phyloP scores from a whole-genome alignment of 1,140 invertebrate species.

The Drosophila littoralis region DNA sequence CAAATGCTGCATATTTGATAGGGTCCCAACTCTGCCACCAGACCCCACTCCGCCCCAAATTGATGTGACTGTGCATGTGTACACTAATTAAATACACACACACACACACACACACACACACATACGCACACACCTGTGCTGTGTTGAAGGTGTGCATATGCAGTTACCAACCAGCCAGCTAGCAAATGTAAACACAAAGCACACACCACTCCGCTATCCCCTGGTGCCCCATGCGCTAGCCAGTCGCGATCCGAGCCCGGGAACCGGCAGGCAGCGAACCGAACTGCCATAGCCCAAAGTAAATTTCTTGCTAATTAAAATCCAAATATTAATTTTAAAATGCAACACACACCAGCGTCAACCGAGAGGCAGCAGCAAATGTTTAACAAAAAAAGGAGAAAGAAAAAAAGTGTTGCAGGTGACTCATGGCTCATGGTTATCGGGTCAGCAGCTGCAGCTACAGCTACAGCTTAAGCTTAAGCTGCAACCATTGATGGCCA shows the following conservation, averaged over 20 bases:
- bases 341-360: conserved; percentile 52
- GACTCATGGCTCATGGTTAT: conserved; percentile 14
- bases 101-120: conserved; percentile 48
- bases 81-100: conserved; percentile 77
- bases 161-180: conserved; percentile 26
- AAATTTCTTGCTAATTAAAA: conserved; percentile 83
- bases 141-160: conserved; percentile 29
- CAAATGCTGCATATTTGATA: conserved; percentile 82
- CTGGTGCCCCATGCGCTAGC: background rate
- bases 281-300: conserved; percentile 75
- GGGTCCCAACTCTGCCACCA: conserved; percentile 1
- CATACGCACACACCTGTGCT: conserved; percentile 31
- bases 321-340: conserved; percentile 83
- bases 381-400: conserved; percentile 19
- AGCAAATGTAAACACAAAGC: conserved; percentile 73
- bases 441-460: background rate
- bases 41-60: conserved; percentile 17
- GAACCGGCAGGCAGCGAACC: conserved; percentile 21
- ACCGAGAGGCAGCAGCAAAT: conserved; percentile 3
- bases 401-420: conserved; percentile 17
- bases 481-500: conserved; percentile 43
- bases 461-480: background rate
- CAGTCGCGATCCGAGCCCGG: background rate
- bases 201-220: background rate
- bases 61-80: conserved; percentile 56